These are phyloP conservation scores for Batillaria attramentaria DNA, from an alignment of 1,140 invertebrate genomes.

Conservation along the genomic window DNA sequence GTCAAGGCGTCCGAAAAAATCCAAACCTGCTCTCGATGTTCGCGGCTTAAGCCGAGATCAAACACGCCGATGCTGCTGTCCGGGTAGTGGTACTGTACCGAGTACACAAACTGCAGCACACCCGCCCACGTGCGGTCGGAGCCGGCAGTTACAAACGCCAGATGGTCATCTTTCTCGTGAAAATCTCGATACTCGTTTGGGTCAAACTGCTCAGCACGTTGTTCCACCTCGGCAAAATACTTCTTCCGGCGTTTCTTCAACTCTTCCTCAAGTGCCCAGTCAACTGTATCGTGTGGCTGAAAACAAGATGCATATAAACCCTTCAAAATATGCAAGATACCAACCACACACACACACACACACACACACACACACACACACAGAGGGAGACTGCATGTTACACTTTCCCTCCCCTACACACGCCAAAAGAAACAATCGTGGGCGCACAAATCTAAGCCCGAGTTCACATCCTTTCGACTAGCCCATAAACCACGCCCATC, in stretches of 20 bases:
- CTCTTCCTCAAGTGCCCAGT: constrained; percentile 38
- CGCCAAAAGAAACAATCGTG: background rate
- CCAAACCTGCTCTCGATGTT: constrained; percentile 30
- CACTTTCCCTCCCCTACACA: background rate
- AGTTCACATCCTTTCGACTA: too few species aligned
- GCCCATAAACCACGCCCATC: too few species aligned
- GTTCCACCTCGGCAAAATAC: constrained; percentile 20
- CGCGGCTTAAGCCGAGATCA: constrained; percentile 37
- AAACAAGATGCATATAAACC: background rate
- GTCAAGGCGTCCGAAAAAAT: too few species aligned
- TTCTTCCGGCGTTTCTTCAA: constrained; percentile 21
- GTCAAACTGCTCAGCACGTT: constrained; percentile 24
- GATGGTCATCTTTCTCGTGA: constrained; percentile 33
- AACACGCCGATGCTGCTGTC: constrained; percentile 38
- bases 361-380: background rate
- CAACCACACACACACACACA: background rate
- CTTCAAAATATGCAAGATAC: background rate
- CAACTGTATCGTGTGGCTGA: constrained; percentile 5
- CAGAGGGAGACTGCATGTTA: background rate
- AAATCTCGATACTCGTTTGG: constrained; percentile 15
- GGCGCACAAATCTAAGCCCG: too few species aligned
- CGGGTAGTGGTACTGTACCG: constrained; percentile 44
- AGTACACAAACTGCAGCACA: constrained; percentile 43
- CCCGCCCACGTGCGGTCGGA: constrained; percentile 34
- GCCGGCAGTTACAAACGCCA: constrained; percentile 46